Percentiles rank a stretch among this genome's conserved stretches.
These are phyloP conservation scores for Apodemus sylvaticus DNA, from an alignment of 2,113 vertebrate genomes.

Conservation along the genomic window DNA sequence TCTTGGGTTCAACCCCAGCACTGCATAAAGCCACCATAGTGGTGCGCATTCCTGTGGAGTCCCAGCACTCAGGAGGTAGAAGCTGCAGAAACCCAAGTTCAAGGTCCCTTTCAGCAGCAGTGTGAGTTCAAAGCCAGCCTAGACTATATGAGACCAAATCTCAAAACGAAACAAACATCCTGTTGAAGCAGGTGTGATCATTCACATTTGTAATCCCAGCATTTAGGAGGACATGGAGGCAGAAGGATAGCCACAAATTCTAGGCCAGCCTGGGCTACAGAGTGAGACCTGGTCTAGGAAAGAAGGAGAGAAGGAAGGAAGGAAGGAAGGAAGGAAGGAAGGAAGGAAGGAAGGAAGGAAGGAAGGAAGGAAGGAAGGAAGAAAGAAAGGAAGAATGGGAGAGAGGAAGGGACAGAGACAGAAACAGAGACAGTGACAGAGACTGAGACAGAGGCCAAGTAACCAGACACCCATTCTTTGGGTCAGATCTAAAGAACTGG, in stretches of 20 bases:
- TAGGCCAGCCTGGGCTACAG: background rate
- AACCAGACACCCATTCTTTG: background rate
- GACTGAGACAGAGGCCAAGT: background rate
- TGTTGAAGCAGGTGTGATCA: background rate
- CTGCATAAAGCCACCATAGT: no score
- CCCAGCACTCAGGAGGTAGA: background rate
- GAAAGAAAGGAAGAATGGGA: no score
- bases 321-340: accelerated
- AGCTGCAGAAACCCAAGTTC: background rate
- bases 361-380: accelerated
- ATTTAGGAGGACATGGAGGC: background rate
- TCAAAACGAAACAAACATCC: background rate
- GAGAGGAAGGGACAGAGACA: no score
- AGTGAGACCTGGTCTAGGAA: background rate
- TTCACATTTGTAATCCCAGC: background rate
- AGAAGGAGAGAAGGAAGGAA: accelerated
- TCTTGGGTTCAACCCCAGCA: background rate
- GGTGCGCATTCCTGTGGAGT: background rate
- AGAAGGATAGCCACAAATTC: background rate
- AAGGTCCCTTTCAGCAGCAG: background rate
- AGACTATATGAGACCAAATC: background rate
- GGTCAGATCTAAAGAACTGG: background rate
- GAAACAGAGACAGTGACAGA: background rate
- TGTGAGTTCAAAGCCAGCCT: background rate
- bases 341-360: accelerated